Evolutionary conservation across 2,888 invertebrate genomes (phyloP).

Genomic region (Eupithecia dodoneata): DNA sequence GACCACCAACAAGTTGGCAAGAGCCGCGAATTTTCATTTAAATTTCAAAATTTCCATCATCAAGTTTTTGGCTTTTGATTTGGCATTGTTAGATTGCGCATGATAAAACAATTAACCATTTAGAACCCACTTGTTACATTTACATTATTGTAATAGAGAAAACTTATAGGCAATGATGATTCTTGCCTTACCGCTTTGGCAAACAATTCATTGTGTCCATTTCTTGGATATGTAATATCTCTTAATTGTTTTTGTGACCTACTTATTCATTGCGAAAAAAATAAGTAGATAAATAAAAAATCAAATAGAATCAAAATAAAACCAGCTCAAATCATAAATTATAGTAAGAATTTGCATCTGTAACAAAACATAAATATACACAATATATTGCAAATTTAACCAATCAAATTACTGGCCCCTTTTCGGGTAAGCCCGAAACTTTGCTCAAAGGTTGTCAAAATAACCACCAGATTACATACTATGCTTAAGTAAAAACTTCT

Average conservation of each 20-base stretch:
- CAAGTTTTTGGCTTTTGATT: constrained; percentile 39
- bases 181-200: constrained; percentile 27
- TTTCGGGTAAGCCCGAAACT: no score
- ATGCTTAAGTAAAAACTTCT: not conserved
- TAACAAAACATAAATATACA: no score
- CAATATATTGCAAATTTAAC: no score
- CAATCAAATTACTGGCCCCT: no score
- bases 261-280: no score
- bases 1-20: not conserved
- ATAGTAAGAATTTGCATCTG: no score
- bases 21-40: not conserved
- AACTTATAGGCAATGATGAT: not conserved
- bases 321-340: no score
- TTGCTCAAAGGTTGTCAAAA: no score
- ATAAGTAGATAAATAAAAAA: no score
- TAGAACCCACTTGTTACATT: constrained; percentile 8
- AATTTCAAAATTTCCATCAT: constrained; percentile 30
- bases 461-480: no score
- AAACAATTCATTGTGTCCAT: constrained; percentile 20
- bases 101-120: constrained; percentile 37
- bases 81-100: constrained; percentile 41
- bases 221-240: not conserved
- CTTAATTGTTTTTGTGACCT: not conserved
- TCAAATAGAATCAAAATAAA: no score
- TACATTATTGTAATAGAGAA: not conserved